Conservation (phyloP, 2,797 vertebrate genomes). For the Aulostomus chinensis region DNA sequence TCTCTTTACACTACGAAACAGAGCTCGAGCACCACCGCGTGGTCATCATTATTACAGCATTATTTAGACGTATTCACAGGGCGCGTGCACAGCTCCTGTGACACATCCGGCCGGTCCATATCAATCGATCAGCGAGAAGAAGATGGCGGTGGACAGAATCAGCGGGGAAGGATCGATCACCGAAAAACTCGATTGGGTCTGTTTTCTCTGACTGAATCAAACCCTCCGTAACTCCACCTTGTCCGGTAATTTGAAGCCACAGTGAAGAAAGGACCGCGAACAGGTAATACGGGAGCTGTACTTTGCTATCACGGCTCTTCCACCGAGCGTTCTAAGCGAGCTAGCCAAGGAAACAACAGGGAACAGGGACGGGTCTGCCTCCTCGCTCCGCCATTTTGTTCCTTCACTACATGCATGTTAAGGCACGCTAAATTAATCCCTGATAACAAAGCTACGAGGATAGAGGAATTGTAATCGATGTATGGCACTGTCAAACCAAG, state of each 20-base stretch:
- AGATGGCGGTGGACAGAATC: conserved; percentile 79
- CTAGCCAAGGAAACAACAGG: conserved; percentile 40
- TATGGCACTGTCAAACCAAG: conserved; percentile 71
- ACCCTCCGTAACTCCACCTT: neutral
- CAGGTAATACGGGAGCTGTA: conserved; percentile 36
- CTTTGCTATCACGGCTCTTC: conserved; percentile 35
- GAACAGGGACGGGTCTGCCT: conserved; percentile 22
- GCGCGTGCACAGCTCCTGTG: conserved; percentile 57
- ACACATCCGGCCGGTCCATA: conserved; percentile 74
- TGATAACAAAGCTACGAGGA: conserved; percentile 75
- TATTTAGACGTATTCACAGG: neutral
- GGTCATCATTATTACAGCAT: neutral
- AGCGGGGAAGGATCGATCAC: conserved; percentile 79
- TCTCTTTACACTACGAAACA: no score
- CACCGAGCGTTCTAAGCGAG: neutral
- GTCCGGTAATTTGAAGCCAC: neutral
- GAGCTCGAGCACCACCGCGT: conserved; percentile 34
- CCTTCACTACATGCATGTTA: conserved; percentile 32
- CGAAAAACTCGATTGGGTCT: conserved; percentile 83
- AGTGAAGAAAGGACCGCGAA: neutral
- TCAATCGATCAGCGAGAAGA: conserved; percentile 88
- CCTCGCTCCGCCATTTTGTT: conserved; percentile 73
- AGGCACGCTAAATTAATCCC: conserved; percentile 87
- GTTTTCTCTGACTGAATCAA: conserved; percentile 32
- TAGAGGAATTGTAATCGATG: conserved; percentile 84